phyloP scores from a whole-genome alignment of 2,888 invertebrate species.

The Mesorhabditis sp. region DNA sequence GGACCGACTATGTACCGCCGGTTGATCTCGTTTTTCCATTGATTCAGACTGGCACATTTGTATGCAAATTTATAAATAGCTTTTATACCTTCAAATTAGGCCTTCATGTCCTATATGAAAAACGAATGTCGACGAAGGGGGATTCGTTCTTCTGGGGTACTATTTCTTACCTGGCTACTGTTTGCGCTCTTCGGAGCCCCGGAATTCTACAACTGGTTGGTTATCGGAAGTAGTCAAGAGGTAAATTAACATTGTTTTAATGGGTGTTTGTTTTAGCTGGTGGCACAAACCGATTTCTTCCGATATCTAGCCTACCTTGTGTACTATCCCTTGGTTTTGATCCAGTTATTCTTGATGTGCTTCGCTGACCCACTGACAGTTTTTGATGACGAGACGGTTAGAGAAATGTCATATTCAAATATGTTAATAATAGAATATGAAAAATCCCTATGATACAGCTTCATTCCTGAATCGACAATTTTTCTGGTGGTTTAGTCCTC shows the following conservation, averaged over 20 bases:
- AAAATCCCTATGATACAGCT: conserved; percentile 46
- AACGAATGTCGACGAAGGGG: conserved; percentile 73
- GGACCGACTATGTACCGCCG: conserved; percentile 31
- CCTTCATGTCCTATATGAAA: conserved; percentile 20
- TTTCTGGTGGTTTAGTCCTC: conserved; percentile 44
- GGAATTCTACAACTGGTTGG: conserved; percentile 54
- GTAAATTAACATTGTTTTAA: conserved; percentile 19
- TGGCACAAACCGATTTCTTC: conserved; percentile 38
- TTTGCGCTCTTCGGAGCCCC: conserved; percentile 70
- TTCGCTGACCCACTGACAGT: conserved; percentile 42
- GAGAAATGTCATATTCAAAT: background rate
- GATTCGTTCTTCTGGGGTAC: conserved; percentile 80
- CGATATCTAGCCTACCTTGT: conserved; percentile 46
- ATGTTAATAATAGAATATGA: conserved; percentile 14
- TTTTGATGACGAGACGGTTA: conserved; percentile 19
- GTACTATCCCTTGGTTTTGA: conserved; percentile 48
- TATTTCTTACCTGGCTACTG: conserved; percentile 86
- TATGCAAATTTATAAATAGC: conserved; percentile 13
- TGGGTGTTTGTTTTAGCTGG: conserved; percentile 32
- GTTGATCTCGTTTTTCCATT: conserved; percentile 46
- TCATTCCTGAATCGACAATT: conserved; percentile 50
- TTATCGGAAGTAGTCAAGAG: conserved; percentile 40
- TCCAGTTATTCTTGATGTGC: conserved; percentile 42
- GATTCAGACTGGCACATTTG: conserved; percentile 41
- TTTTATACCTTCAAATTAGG: conserved; percentile 18